Conservation (phyloP, 2,888 invertebrate genomes). For the Atrina japonica region DNA sequence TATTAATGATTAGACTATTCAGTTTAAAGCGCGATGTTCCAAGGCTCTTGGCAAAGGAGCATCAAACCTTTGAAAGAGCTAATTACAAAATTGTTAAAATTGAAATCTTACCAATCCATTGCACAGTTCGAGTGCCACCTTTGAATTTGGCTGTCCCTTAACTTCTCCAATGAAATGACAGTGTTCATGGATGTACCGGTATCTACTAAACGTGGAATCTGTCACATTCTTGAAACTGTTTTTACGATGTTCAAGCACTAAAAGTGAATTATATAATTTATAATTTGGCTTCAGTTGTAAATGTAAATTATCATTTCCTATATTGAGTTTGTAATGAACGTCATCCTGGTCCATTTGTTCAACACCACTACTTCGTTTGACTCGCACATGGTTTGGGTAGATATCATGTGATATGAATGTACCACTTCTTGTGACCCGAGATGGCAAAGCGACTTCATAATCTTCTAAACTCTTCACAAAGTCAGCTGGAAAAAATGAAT, state of each 20-base stretch:
- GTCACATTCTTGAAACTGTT: slow-evolving; percentile 65
- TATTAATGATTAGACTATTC: no score
- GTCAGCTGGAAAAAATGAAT: slow-evolving; percentile 62
- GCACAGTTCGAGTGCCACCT: slow-evolving; percentile 90
- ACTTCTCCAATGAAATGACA: slow-evolving; percentile 92
- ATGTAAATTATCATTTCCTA: slow-evolving; percentile 70
- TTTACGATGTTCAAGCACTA: slow-evolving; percentile 88
- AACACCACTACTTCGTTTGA: slow-evolving; percentile 55
- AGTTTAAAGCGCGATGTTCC: no score
- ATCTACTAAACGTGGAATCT: slow-evolving; percentile 61
- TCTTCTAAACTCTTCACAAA: slow-evolving; percentile 58
- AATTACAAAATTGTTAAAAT: no score
- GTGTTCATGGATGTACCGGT: slow-evolving; percentile 61
- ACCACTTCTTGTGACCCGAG: slow-evolving; percentile 65
- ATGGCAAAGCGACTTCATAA: slow-evolving; percentile 68
- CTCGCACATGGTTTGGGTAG: slow-evolving; percentile 59
- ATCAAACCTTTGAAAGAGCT: no score
- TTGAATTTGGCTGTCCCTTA: slow-evolving; percentile 86
- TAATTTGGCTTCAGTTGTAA: slow-evolving; percentile 83
- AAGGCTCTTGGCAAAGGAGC: no score
- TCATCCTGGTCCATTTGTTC: slow-evolving; percentile 30
- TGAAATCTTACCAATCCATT: slow-evolving; percentile 93
- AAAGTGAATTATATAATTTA: slow-evolving; percentile 86
- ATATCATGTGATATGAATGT: slow-evolving; percentile 65
- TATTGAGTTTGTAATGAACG: slow-evolving; percentile 72